Evolutionary conservation across 1,140 invertebrate genomes (phyloP).

Genomic region (Meloidogyne exigua): DNA sequence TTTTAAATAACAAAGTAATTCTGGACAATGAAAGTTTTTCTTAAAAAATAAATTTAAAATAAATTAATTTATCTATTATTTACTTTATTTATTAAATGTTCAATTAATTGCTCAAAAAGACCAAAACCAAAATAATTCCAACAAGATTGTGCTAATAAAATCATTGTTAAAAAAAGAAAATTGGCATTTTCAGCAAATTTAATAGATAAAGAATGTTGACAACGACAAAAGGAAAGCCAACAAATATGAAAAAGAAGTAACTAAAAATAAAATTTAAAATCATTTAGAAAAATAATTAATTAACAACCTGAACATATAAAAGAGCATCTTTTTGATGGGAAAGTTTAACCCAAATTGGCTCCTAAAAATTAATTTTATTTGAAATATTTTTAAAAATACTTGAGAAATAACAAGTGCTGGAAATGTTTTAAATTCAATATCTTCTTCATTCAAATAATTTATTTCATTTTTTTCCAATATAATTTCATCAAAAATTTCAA

Average conservation of each 20-base stretch:
- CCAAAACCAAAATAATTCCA: slow-evolving; percentile 24
- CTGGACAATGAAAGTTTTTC: slow-evolving; percentile 16
- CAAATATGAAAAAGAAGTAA: slow-evolving; percentile 19
- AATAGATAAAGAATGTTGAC: neutral
- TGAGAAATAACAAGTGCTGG: neutral
- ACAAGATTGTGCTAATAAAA: slow-evolving; percentile 22
- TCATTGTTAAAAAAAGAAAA: slow-evolving; percentile 12
- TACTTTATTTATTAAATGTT: slow-evolving; percentile 15
- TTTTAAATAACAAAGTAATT: slow-evolving; percentile 8
- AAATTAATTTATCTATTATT: neutral
- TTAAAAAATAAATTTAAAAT: neutral
- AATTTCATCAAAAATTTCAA: neutral
- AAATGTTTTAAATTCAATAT: neutral
- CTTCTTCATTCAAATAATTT: neutral
- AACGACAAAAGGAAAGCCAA: slow-evolving; percentile 15
- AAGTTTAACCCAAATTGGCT: neutral
- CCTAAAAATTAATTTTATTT: neutral
- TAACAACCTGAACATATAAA: slow-evolving; percentile 1
- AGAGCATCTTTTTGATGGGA: neutral
- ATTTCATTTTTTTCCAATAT: neutral
- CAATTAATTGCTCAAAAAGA: slow-evolving; percentile 19
- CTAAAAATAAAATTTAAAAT: neutral
- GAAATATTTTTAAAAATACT: neutral
- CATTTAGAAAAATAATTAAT: neutral
- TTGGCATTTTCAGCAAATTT: neutral